These are phyloP conservation scores for Amphimallon solstitiale DNA, from an alignment of 2,888 invertebrate genomes.

Conservation along the genomic window DNA sequence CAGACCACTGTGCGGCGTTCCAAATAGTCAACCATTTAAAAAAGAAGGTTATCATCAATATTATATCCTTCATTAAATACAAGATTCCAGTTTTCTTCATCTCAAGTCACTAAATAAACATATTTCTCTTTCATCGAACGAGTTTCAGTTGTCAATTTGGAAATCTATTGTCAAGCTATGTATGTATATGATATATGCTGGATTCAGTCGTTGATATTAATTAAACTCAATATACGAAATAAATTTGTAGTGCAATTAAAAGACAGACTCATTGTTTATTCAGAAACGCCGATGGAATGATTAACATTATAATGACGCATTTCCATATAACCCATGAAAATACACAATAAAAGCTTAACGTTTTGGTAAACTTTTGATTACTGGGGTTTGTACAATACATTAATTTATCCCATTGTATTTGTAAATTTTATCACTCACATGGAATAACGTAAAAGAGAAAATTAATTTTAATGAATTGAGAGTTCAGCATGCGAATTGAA, in stretches of 20 bases:
- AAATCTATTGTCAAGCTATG: too few species aligned
- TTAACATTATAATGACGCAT: background rate
- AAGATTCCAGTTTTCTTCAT: too few species aligned
- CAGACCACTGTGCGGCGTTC: too few species aligned
- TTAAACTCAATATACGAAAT: background rate
- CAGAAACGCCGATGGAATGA: background rate
- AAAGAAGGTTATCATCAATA: too few species aligned
- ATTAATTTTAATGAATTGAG: background rate
- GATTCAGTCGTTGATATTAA: too few species aligned
- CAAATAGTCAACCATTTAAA: too few species aligned
- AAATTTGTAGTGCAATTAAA: background rate
- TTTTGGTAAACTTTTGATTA: constrained; percentile 2
- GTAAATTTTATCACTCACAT: background rate
- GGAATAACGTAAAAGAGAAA: background rate
- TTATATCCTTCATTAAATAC: too few species aligned
- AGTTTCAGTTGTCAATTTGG: too few species aligned
- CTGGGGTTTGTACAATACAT: constrained; percentile 6
- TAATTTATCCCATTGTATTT: background rate
- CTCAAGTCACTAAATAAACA: too few species aligned
- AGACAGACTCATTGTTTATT: background rate
- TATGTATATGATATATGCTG: too few species aligned
- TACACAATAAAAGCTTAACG: background rate
- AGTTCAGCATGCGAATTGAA: background rate
- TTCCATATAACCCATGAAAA: background rate
- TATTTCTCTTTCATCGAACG: too few species aligned